Base-by-base conservation (phyloP, 2,113 vertebrate species). In the Sinocyclocheilus anophthalmus region DNA sequence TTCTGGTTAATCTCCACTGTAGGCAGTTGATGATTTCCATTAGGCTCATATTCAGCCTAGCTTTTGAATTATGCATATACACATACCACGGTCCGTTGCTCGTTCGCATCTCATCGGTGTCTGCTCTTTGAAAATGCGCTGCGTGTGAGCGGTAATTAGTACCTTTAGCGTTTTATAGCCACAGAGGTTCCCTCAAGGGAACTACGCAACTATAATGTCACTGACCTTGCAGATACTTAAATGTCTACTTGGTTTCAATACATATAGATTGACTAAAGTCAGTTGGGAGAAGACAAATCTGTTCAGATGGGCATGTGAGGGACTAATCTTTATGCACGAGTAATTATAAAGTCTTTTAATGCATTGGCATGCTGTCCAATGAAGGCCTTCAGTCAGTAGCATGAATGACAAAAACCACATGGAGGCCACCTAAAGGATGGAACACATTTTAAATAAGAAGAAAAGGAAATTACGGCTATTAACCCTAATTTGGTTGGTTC, bases 291-390 rank as follows among this genome's bases (percentile, higher is more conserved):
- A 61, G 39, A 45, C n/a, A 81, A 80, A 86, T 80, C 55, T 81
- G 65, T 86, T 85, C 67, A 22, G 84, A 85, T 77, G 37, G 63
- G 83, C 61, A 83, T 33, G 45, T 14, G 3, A 59, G 37, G 65
- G 69, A 81, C 81, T 84, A 67, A 86, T 84, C 67, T 75, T 67
- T 57, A 84, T 86, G 70, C 70, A 9, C 30, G 14, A 67, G 77
- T 89, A 89, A 89, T 87, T 89, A 84, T 85, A 85, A 87, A 81
- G 83, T 76, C 78, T 87, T 61, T 85, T 77, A 87, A 87, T 82
- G 82, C 85, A 45, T 26, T 87, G 85, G 85, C 88, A 84, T 4
- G 77, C 81, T 50, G 82, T 85, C 85, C 70, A 24, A n/a, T 7
- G 61, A 85, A 82, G 82, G 76, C 63, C 69, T 6, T n/a, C 14